Evolutionary conservation across 2,888 invertebrate genomes (phyloP).

Genomic region (Amphipoea lucens): DNA sequence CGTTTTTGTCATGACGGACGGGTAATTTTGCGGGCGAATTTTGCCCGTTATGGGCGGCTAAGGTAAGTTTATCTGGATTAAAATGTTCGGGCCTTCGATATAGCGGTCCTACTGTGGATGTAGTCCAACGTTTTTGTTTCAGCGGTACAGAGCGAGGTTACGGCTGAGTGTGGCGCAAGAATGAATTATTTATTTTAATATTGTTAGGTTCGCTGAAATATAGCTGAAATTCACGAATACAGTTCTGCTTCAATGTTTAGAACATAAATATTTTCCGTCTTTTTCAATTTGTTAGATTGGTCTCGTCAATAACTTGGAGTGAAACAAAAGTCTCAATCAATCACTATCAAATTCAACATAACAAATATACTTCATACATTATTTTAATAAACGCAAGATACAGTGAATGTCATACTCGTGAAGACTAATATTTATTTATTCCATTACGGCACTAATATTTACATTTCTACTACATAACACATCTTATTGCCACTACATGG

Average conservation of each 20-base stretch:
- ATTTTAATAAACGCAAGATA: conserved; percentile 13
- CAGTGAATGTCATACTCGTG: conserved; percentile 12
- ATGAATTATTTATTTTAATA: conserved; percentile 51
- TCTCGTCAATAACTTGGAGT: neutral
- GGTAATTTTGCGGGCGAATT: conserved; percentile 68
- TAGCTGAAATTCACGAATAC: conserved; percentile 1
- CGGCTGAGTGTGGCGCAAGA: neutral
- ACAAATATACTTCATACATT: conserved; percentile 7
- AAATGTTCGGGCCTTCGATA: conserved; percentile 62
- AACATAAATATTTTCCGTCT: too few relatives aligned
- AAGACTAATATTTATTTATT: conserved; percentile 10
- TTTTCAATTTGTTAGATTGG: neutral
- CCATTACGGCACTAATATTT: conserved; percentile 44
- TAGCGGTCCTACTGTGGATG: conserved; percentile 40
- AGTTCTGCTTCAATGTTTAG: neutral
- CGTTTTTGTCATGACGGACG: conserved; percentile 73
- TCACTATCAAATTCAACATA: neutral
- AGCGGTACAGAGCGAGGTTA: conserved; percentile 22
- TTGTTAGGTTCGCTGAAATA: conserved; percentile 20
- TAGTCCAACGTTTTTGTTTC: conserved; percentile 49
- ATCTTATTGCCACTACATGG: conserved; percentile 47
- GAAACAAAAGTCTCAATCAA: conserved; percentile 23
- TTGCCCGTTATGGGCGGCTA: conserved; percentile 62
- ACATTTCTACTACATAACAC: conserved; percentile 50
- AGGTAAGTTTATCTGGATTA: conserved; percentile 69